Evolutionary conservation across 2,888 invertebrate species (phyloP), one percentile per base, ranked within the genome.

Genomic region (Epistrophe grossulariae): DNA sequence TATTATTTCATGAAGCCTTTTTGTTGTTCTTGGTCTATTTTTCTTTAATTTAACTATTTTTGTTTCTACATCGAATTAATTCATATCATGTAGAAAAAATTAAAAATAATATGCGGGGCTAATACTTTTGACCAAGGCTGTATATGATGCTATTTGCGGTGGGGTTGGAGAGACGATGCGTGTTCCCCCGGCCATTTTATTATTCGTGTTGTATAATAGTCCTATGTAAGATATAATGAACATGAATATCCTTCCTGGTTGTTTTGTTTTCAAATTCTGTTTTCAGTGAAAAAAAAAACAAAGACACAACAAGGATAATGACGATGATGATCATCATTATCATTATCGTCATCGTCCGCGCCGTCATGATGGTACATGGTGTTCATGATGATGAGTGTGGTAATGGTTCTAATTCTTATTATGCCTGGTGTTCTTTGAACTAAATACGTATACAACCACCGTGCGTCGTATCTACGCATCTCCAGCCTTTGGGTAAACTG

Each of bases 401-500:
- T 80, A 74, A 79, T 70, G 74, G 48, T 71, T 76, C 71, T 84
- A 66, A 72, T 81, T 84, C 76, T 81, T 68, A 81, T 76, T 50
- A 76, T 13, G 64, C 48, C 40, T 55, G 52, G 43, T 64, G 57
- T 77, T 62, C 52, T 50, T 62, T 79, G 76, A 59, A 55, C 68
- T 68, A 50, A 48, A 48, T 68, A 48, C 35, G n/a, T 35, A 35
- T 9, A 31, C 0, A 11, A 3, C 38, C 60, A 13, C 40, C 13
- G 15, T 40, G 0, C 38, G 17, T 38, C 17, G 38, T 64, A 60
- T 84, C 68, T 76, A 55, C 70, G 73, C 19, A 64, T 72, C 77
- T 60, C 78, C 73, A 73, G 78, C 77, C 78, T 57, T 68, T 70
- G 57, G 73, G 78, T 78, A 81, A 82, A 78, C 78, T 82, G 82